Evolutionary conservation across 1,140 invertebrate genomes (phyloP), one percentile per base, ranked within the genome.

Genomic region (Leptinotarsa texana): DNA sequence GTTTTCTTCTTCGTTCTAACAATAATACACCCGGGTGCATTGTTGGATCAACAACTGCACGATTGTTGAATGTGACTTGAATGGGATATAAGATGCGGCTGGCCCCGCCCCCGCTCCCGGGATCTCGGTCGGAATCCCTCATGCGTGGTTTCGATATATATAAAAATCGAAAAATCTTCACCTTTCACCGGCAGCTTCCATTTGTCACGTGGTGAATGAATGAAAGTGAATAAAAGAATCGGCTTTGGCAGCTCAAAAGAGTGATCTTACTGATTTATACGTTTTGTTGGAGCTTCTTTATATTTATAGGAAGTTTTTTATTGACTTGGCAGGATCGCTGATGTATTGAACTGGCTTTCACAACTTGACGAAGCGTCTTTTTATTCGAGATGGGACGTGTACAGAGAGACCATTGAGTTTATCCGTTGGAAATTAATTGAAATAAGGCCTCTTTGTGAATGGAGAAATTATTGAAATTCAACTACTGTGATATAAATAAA

Each of bases 131-230:
- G 18, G 24, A 69, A 51, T 73, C 71, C 71, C 74, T 75, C 77
- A 75, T 78, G 74, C 77, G 73, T 77, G 73, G 61, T 69, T 69
- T 61, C 42, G 67, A 74, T 66, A 82, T 82, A 78, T 80, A 83
- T 81, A 84, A 83, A 84, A 83, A 83, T 83, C 79, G 80, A 80
- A 78, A 80, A 82, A 78, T 82, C 79, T 83, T 82, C 83, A 83
- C 83, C 83, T 84, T 82, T 84, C 83, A 83, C 80, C 79, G 79
- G 76, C 82, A 84, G 83, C 81, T 80, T 84, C 80, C 83, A 84
- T 84, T 84, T 83, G 82, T 84, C 83, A 84, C 78, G 51, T 22
- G 71, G 11, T 62, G 62, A 49, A 73, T 73, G 71, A 73, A 73
- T 47, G 24, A 65, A 73, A 73, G 71, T 21, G 71, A 65, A 73